A percentile compares a stretch with the other conserved stretches of the same genome.
These are phyloP conservation scores for Drosophila grimshawi DNA, from an alignment of 1,140 invertebrate species.

Conservation along the genomic window DNA sequence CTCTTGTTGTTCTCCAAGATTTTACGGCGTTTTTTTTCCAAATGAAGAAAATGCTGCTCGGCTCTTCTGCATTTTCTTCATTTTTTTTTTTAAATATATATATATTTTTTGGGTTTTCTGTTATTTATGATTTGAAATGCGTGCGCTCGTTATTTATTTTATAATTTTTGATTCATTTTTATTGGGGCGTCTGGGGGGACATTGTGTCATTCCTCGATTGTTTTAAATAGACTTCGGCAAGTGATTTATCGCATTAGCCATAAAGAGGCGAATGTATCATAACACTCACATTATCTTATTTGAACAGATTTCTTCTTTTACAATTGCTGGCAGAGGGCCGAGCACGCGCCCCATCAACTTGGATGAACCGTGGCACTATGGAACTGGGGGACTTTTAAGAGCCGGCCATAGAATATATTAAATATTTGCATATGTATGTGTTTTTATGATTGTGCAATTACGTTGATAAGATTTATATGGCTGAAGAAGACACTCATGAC, in stretches of 20 bases:
- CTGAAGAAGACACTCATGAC: neutral
- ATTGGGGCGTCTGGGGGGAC: conserved; percentile 59
- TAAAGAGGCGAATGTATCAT: conserved; percentile 47
- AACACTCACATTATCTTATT: conserved; percentile 58
- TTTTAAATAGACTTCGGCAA: conserved; percentile 60
- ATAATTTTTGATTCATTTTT: conserved; percentile 83
- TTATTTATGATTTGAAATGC: conserved; percentile 62
- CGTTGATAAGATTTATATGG: conserved; percentile 32
- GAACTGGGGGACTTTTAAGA: neutral
- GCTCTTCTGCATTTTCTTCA: conserved; percentile 36
- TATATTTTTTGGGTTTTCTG: conserved; percentile 5
- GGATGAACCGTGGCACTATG: neutral
- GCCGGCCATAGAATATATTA: conserved; percentile 18
- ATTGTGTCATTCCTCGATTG: conserved; percentile 75
- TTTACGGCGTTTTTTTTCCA: conserved; percentile 32
- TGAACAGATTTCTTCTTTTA: conserved; percentile 43
- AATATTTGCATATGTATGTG: conserved; percentile 61
- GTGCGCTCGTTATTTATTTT: conserved; percentile 73
- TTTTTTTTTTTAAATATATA: neutral
- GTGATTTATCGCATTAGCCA: conserved; percentile 66
- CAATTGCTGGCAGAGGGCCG: conserved; percentile 31
- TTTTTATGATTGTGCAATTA: conserved; percentile 18
- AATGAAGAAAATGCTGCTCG: conserved; percentile 20
- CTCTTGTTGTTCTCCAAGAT: conserved; percentile 39
- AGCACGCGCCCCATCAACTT: conserved; percentile 50